A percentile compares a stretch with the other conserved stretches of the same genome.
Conservation (phyloP, 92 coral and sea anemone species). For the Paragorgia papillata region DNA sequence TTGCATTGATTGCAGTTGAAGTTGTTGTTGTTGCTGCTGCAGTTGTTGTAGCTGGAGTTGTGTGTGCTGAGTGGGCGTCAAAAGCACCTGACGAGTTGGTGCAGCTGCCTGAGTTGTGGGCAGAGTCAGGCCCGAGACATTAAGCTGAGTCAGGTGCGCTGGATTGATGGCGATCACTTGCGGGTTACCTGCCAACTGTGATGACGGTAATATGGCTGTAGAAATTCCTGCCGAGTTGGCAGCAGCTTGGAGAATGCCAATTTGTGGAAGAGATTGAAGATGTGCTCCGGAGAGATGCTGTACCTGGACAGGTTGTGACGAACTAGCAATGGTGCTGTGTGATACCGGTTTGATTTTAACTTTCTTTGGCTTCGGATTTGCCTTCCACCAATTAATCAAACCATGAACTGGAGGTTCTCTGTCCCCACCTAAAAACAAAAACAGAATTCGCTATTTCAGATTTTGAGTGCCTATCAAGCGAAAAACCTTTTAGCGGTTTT, state of each 20-base stretch:
- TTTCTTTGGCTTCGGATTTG: conserved; percentile 96
- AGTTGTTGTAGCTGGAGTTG: conserved; percentile 68
- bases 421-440: conserved; percentile 75
- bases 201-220: conserved; percentile 82
- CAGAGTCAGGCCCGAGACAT: conserved; percentile 69
- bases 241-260: conserved; percentile 87
- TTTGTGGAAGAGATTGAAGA: conserved; percentile 80
- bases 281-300: conserved; percentile 89
- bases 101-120: conserved; percentile 45
- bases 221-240: conserved; percentile 87
- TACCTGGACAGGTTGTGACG: conserved; percentile 70
- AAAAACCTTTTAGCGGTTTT: too few relatives aligned
- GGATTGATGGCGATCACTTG: conserved; percentile 38
- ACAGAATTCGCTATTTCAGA: too few relatives aligned
- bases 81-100: conserved; percentile 38
- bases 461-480: too few relatives aligned
- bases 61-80: conserved; percentile 63
- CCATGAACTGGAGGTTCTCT: conserved; percentile 99
- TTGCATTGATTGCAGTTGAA: conserved; percentile 85
- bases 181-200: conserved; percentile 69
- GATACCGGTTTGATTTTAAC: conserved; percentile 75
- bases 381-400: conserved; percentile 98
- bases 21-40: conserved; percentile 82
- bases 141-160: conserved; percentile 48
- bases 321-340: conserved; percentile 36